Conservation (phyloP, 2,113 vertebrate species). For the Damaliscus lunatus region DNA sequence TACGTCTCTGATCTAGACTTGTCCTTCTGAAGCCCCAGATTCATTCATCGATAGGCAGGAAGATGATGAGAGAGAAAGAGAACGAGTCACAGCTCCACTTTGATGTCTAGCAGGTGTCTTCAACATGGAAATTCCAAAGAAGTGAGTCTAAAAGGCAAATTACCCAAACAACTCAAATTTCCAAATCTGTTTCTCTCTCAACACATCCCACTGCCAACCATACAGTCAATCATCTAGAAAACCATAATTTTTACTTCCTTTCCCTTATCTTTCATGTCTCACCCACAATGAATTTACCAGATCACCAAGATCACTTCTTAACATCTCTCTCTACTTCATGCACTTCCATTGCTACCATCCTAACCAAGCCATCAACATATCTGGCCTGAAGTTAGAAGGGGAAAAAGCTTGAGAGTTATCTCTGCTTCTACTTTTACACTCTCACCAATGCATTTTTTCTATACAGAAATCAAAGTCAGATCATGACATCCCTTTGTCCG, state of each 20-base stretch:
- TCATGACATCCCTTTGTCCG: neutral
- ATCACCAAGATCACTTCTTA: neutral
- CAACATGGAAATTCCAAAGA: neutral
- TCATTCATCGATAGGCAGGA: neutral
- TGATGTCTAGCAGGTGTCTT: neutral
- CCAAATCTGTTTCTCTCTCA: neutral
- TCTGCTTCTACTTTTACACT: neutral
- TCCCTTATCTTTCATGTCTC: neutral
- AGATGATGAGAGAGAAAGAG: neutral
- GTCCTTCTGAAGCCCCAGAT: neutral
- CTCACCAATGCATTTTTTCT: neutral
- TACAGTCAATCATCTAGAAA: neutral
- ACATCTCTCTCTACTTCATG: neutral
- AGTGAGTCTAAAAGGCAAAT: neutral
- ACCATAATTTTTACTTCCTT: neutral
- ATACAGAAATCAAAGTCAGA: neutral
- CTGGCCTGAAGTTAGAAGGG: neutral
- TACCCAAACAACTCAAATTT: neutral
- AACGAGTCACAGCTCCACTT: neutral
- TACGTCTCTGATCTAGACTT: neutral
- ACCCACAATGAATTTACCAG: neutral
- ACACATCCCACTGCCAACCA: neutral
- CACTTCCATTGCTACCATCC: neutral
- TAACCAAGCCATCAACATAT: neutral
- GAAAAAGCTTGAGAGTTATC: neutral